phyloP scores from a whole-genome alignment of 2,113 vertebrate genomes.

The Nansenia antarctica region DNA sequence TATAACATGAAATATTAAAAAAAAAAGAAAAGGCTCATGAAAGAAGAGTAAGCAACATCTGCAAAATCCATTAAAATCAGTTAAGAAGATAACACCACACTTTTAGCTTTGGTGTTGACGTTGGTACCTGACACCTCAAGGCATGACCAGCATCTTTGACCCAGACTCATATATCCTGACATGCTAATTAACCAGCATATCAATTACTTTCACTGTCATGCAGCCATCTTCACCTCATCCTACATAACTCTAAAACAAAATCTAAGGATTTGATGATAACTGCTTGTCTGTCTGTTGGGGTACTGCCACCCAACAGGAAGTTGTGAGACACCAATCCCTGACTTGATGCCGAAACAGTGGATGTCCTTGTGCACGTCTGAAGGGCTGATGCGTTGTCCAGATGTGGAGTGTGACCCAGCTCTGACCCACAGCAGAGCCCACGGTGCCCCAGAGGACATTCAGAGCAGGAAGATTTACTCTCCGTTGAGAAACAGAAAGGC shows the following conservation, averaged over 20 bases:
- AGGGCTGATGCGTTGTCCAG: constrained; percentile 71
- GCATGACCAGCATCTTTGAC: constrained; percentile 59
- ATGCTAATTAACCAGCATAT: constrained; percentile 46
- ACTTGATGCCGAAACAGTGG: constrained; percentile 29
- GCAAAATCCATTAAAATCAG: constrained; percentile 68
- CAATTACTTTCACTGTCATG: constrained; percentile 43
- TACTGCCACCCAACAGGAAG: constrained; percentile 17
- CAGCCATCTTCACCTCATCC: background rate
- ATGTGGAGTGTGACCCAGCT: constrained; percentile 64
- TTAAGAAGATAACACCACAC: constrained; percentile 56
- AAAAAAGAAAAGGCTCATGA: too few species aligned
- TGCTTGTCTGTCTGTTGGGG: constrained; percentile 26
- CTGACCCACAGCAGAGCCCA: constrained; percentile 49
- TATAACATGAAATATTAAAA: background rate
- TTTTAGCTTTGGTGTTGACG: constrained; percentile 34
- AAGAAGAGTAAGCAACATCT: constrained; percentile 50
- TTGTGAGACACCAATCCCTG: constrained; percentile 10
- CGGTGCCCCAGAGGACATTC: constrained; percentile 28
- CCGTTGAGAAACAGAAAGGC: constrained; percentile 35
- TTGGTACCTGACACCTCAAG: constrained; percentile 50
- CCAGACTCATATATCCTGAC: constrained; percentile 54
- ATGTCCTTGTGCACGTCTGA: constrained; percentile 48
- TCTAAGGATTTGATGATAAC: background rate
- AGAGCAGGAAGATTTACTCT: constrained; percentile 28
- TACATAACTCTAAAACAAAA: background rate